Evolutionary conservation across 2,888 invertebrate species (phyloP).

Genomic region (Erebia aethiops): DNA sequence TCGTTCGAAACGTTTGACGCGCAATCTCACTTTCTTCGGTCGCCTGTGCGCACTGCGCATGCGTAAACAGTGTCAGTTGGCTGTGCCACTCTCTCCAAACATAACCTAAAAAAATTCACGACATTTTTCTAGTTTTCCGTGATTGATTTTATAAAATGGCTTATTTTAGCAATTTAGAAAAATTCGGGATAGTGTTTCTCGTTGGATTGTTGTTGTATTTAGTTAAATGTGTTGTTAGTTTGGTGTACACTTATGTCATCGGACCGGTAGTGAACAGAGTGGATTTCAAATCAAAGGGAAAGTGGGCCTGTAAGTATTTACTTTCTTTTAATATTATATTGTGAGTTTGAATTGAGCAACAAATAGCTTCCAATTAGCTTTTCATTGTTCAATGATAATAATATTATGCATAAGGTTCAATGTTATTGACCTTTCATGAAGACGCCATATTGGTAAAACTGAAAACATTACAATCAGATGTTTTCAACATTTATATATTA

Average conservation of each 20-base stretch:
- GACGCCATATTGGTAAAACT: slow-evolving; percentile 9
- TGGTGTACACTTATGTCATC: slow-evolving; percentile 69
- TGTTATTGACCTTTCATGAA: slow-evolving; percentile 10
- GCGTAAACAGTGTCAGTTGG: slow-evolving; percentile 69
- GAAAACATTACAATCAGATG: background rate
- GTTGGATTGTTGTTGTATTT: slow-evolving; percentile 56
- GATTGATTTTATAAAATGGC: slow-evolving; percentile 51
- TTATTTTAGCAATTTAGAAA: slow-evolving; percentile 63
- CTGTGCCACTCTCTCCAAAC: slow-evolving; percentile 49
- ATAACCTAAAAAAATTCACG: slow-evolving; percentile 56
- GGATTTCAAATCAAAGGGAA: slow-evolving; percentile 87
- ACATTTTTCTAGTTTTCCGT: slow-evolving; percentile 33
- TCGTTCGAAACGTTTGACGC: slow-evolving; percentile 42
- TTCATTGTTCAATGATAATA: too few species aligned
- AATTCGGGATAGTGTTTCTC: slow-evolving; percentile 72
- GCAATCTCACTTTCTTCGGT: slow-evolving; percentile 73
- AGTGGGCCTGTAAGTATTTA: slow-evolving; percentile 89
- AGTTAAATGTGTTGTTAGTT: slow-evolving; percentile 52
- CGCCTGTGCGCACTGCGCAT: slow-evolving; percentile 77
- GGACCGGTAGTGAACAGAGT: slow-evolving; percentile 83
- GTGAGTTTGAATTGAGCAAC: too few species aligned
- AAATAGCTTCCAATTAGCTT: too few species aligned
- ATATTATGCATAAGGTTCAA: background rate
- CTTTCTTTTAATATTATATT: slow-evolving; percentile 10
- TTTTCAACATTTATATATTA: too few species aligned